Base-by-base conservation (phyloP, 2,797 vertebrate species). In the Sitta carolinensis region DNA sequence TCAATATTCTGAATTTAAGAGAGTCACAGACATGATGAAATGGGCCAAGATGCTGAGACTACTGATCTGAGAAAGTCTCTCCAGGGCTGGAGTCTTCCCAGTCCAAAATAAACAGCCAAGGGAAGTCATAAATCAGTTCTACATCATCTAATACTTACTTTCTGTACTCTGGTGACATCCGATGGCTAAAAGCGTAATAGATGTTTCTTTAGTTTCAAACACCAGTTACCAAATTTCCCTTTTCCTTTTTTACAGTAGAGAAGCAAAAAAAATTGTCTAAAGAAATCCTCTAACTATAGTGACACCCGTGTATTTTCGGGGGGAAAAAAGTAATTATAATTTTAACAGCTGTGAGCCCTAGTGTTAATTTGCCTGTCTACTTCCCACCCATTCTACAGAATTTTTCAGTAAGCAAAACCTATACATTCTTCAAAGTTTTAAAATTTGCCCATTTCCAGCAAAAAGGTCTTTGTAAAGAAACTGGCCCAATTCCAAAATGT, bases 111-210 rank as follows among this genome's bases (percentile, higher is more conserved):
- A 93, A 94, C 55, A 90, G 61, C 38, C 52, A 91, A 84, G 57
- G 38, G 83, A 94, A 78, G 32, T 8, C 42, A 10, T 84, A 72
- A 43, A 90, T 75, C 72, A 72, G 29, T 70, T 59, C 48, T 69
- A 61, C 14, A n/a, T 40, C 55, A 52, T 42, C 34, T 42, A 55
- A 52, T 50, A 75, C 22, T 73, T 87, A 90, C 63, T 91, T 51
- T 87, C 82, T 73, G 82, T 87, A 90, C 94, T 97, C 90, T 95
- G 52, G 86, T 94, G 96, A 96, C 94, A 97, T 89, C 96, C 4
- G 0, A 91, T 91, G 92, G 89, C 93, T 94, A 76, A 90, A 96
- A 93, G 8, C 1, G 0, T 84, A 95, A 69, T 63, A 88, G 25
- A 78, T 40, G 45, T 20, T 72, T 54, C 78, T 47, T 78, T 52